Evolutionary conservation across 2,797 vertebrate species (phyloP), one percentile per base, ranked within the genome.

Genomic region (Mus minutoides): DNA sequence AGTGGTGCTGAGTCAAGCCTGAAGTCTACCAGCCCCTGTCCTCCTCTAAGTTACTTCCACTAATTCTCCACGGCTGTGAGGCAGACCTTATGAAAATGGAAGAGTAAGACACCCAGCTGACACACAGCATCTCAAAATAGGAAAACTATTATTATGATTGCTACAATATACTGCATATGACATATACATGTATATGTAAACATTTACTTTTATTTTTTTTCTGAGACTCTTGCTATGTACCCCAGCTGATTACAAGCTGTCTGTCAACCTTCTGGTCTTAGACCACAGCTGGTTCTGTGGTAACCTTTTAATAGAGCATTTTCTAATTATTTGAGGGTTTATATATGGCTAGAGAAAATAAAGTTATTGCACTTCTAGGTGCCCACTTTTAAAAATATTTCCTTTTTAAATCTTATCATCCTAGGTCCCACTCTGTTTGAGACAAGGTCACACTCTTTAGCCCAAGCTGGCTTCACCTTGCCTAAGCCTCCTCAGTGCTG

Each of bases 301-400:
- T 60, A 79, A 93, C 75, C 0, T 3, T 92, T 75, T 22, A 86
- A 90, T 88, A 56, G 85, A 95, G 24, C 9, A 89, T 88, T 92
- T 94, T 86, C 37, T 84, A 37, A 85, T 92, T 88, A 73, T 43
- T 93, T 76, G 43, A n/a, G 26, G 29, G 73, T n/a, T 67, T 88
- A 49, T 21, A 49, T 21, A 88, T 86, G 8, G 17, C 26, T 64
- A 96, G 95, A 95, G 84, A 91, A 91, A 86, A 93, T 84, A 89
- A 83, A 86, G 7, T 73, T 84, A 77, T 64, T 94, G 87, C 75
- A 76, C 82, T 34, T 91, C 94, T 24, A 71, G 29, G 12, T 52
- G 5, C 24, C 19, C 62, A 73, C 90, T 92, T 95, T 29, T 73
- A 60, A 93, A 12, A 94, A 13, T 88, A 9, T 94, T 95, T 96